phyloP scores from a whole-genome alignment of 2,888 invertebrate genomes.

The Drosophila meridionalis region DNA sequence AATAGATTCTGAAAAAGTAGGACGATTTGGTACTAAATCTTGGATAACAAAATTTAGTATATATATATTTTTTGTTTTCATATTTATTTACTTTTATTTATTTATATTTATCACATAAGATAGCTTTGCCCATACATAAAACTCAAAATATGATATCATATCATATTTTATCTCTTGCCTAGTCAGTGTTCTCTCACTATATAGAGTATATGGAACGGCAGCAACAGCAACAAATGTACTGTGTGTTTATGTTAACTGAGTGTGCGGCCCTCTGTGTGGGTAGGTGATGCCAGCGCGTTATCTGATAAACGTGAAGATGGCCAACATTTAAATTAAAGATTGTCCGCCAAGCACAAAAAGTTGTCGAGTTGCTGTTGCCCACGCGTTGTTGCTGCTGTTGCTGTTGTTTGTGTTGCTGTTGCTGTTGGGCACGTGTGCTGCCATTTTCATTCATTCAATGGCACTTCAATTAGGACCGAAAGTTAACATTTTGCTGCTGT shows the following conservation, averaged over 20 bases:
- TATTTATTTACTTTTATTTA: no score
- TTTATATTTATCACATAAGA: no score
- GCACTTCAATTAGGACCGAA: conserved; percentile 73
- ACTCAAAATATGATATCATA: background rate
- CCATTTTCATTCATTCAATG: conserved; percentile 53
- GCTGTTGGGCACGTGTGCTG: conserved; percentile 36
- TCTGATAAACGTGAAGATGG: conserved; percentile 78
- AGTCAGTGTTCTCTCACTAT: background rate
- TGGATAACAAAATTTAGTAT: no score
- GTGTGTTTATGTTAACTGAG: background rate
- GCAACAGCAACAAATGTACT: background rate
- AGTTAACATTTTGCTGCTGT: conserved; percentile 43
- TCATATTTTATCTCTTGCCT: background rate
- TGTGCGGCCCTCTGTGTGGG: background rate
- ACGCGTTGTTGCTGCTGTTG: conserved; percentile 6
- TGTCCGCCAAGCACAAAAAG: conserved; percentile 69
- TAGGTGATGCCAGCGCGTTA: conserved; percentile 57
- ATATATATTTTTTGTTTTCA: no score
- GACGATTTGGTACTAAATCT: no score
- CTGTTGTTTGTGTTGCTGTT: conserved; percentile 2
- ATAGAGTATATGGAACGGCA: background rate
- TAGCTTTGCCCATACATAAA: background rate
- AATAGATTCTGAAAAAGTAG: no score
- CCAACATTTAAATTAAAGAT: conserved; percentile 80
- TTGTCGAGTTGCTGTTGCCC: conserved; percentile 53